Base-by-base conservation (phyloP, 2,797 vertebrate genomes). In the Eleutherodactylus coqui region DNA sequence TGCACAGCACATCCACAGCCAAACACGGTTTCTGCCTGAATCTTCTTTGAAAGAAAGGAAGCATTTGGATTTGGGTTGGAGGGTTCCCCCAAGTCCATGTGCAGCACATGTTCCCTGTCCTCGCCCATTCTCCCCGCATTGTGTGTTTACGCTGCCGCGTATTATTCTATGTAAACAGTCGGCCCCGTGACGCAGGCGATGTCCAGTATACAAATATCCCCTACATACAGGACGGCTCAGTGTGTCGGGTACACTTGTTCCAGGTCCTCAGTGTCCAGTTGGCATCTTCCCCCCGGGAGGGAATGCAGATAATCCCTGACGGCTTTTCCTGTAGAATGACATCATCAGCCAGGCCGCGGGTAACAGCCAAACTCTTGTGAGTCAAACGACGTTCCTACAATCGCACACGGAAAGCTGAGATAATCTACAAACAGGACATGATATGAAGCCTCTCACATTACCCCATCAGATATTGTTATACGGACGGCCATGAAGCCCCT, bases 301-400 rank as follows among this genome's bases (percentile, higher is more conserved):
- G 86, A 91, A 90, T 77, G 51, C 27, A 91, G 86, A 55, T 89
- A 89, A 88, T 83, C 89, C 87, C 21, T 81, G 49, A 45, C 49
- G 21, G 75, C 84, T 89, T 84, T 89, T 85, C 76, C 80, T 64
- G 58, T 41, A 84, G 86, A 86, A 90, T 77, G 43, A 84, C 27
- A 89, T 80, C 79, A 87, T 80, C 43, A 34, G 62, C 34, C 73
- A 38, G 82, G 69, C 45, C 24, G 47, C 29, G 6, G 78, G 89
- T 88, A 24, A 5, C 89, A 83, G 90, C 88, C 88, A 91, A 80
- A 41, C 70, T 78, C 76, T 24, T 83, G 41, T 89, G 72, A 92
- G 84, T 89, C 91, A 92, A 91, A 82, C 27, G 85, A 87, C 90
- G 86, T 88, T 89, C 85, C 88, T 90, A 89, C 87, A 89, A 49